These are phyloP conservation scores for Oryctes rhinoceros DNA, from an alignment of 1,140 invertebrate genomes.

Conservation along the genomic window DNA sequence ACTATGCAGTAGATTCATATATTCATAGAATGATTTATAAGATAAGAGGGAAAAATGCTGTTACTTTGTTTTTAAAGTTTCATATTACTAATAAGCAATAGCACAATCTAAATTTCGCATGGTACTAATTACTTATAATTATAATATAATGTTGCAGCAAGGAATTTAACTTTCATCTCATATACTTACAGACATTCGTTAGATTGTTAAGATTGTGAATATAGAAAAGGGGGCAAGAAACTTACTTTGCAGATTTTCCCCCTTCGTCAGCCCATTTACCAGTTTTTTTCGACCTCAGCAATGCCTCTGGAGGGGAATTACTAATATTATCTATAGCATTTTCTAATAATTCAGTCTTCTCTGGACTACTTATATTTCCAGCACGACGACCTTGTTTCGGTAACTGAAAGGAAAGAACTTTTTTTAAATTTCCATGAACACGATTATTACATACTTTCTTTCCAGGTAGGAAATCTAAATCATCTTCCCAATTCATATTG, in stretches of 20 bases:
- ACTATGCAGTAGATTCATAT: too few relatives aligned
- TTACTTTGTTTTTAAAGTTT: too few relatives aligned
- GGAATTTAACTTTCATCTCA: too few relatives aligned
- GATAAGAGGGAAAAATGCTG: too few relatives aligned
- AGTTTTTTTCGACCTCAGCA: slow-evolving; percentile 52
- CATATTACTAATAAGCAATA: too few relatives aligned
- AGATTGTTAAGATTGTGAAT: too few relatives aligned
- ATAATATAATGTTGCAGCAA: too few relatives aligned
- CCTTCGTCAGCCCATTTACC: slow-evolving; percentile 58
- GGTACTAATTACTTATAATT: too few relatives aligned
- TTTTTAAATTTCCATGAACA: neutral
- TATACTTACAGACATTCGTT: too few relatives aligned
- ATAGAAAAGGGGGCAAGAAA: neutral
- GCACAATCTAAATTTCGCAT: too few relatives aligned
- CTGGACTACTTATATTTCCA: slow-evolving; percentile 46
- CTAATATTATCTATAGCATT: slow-evolving; percentile 44
- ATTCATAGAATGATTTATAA: too few relatives aligned
- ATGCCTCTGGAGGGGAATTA: slow-evolving; percentile 46
- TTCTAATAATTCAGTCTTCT: slow-evolving; percentile 45
- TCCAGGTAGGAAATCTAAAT: slow-evolving; percentile 38
- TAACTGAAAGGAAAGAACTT: neutral
- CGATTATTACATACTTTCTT: slow-evolving; percentile 26
- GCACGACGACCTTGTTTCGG: slow-evolving; percentile 55
- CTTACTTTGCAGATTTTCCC: slow-evolving; percentile 54
- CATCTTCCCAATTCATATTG: slow-evolving; percentile 35